Evolutionary conservation across 2,113 vertebrate genomes (phyloP).

Genomic region (Lepus timidus): DNA sequence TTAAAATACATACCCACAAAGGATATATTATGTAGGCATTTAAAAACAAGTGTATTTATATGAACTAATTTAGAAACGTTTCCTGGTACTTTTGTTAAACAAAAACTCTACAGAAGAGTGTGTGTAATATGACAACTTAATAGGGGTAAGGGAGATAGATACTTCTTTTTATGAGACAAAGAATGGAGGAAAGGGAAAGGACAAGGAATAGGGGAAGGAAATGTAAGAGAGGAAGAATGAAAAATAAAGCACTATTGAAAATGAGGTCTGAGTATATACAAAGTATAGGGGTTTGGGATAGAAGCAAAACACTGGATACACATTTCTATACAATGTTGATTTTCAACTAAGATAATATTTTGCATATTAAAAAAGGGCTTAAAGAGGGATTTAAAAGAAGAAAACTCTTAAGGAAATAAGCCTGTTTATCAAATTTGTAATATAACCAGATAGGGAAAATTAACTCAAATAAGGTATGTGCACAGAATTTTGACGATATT

Average conservation of each 20-base stretch:
- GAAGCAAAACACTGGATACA: neutral
- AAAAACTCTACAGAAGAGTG: neutral
- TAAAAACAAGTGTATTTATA: neutral
- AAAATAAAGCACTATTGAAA: constrained; percentile 43
- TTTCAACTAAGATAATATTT: constrained; percentile 12
- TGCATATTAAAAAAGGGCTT: neutral
- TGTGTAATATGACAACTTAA: neutral
- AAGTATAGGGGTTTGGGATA: neutral
- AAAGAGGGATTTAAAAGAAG: constrained; percentile 11
- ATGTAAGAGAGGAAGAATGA: neutral
- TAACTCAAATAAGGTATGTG: neutral
- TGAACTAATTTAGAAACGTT: neutral
- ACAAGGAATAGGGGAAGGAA: neutral
- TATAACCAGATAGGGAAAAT: constrained; percentile 6
- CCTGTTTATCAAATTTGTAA: neutral
- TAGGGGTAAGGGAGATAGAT: neutral
- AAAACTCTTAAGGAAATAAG: neutral
- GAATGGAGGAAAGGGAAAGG: neutral
- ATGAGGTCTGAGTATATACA: neutral
- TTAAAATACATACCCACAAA: neutral
- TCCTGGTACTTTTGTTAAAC: neutral
- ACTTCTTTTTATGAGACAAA: neutral
- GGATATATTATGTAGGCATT: neutral
- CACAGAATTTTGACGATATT: neutral
- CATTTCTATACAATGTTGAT: neutral